Evolutionary conservation across 2,113 vertebrate genomes (phyloP), one percentile per base, ranked within the genome.

Genomic region (Ammodytes dubius): DNA sequence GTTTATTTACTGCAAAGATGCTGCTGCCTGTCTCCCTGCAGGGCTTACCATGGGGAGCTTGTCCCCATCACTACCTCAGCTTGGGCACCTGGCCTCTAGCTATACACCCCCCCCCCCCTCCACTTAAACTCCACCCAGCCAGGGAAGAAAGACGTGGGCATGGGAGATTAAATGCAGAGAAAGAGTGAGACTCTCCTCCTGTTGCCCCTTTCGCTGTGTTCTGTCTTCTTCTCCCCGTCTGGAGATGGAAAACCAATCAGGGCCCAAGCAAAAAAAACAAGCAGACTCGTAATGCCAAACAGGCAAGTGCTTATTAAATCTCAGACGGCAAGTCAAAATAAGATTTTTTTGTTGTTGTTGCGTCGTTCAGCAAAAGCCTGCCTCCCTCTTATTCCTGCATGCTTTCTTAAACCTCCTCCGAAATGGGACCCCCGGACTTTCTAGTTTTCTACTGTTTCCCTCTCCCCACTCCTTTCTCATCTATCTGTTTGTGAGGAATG

Each of bases 251-350:
- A 86, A 76, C 76, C 87, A 90, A 3, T 71, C 84, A 67, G 76
- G 4, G 82, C 79, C 82, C 88, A 75, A 81, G 80, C 85, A 74
- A 86, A 64, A 67, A 87, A 93, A 94, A 94, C 88, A 93, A 91
- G 84, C 85, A 82, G 85, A 87, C 81, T 89, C 82, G 82, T 90
- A 74, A 89, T 87, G 90, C 78, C 74, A 84, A 81, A 92, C 70
- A 27, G 27, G 27, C 27, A 94, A 89, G 86, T 89, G 89, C 93
- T 94, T 94, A 90, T 93, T 93, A 94, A 95, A 90, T 91, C 94
- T 88, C 82, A 95, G 85, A 88, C 89, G 87, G 90, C 83, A 88
- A 94, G 94, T 88, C 89, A 93, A 94, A 95, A 95, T 92, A 94
- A 90, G 88, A 89, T 90, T 88, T 84, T 89, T 87, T 92, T 93